Evolutionary conservation across 1,140 invertebrate species (phyloP).

Genomic region (Ooceraea biroi): DNA sequence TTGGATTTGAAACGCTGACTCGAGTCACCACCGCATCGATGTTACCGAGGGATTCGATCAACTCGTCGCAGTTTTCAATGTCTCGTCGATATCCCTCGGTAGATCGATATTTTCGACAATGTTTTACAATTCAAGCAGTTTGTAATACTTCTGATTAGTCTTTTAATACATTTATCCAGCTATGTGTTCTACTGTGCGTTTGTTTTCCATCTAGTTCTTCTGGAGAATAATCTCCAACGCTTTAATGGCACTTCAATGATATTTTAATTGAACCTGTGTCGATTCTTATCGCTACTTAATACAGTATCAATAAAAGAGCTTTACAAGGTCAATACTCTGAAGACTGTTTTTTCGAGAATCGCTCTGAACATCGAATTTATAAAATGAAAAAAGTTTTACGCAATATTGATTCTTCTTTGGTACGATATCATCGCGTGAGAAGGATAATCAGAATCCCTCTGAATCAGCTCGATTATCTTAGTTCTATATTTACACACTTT

Average conservation of each 20-base stretch:
- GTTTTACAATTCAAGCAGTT: too few species aligned
- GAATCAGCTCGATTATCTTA: slow-evolving; percentile 46
- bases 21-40: slow-evolving; percentile 54
- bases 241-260: slow-evolving; percentile 3
- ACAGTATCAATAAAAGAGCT: background rate
- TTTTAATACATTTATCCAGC: slow-evolving; percentile 19
- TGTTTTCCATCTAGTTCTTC: slow-evolving; percentile 8
- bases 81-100: background rate
- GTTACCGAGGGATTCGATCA: slow-evolving; percentile 46
- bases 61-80: slow-evolving; percentile 48
- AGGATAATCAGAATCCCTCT: slow-evolving; percentile 38
- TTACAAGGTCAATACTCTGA: background rate
- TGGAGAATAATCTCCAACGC: slow-evolving; percentile 21
- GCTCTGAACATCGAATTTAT: background rate
- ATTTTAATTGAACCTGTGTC: background rate
- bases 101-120: slow-evolving; percentile 1
- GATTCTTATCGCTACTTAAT: slow-evolving; percentile 11
- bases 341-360: background rate
- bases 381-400: slow-evolving; percentile 8
- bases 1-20: slow-evolving; percentile 63
- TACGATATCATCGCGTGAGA: slow-evolving; percentile 19
- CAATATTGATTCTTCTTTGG: slow-evolving; percentile 51
- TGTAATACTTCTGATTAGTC: slow-evolving; percentile 18
- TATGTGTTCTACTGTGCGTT: slow-evolving; percentile 31
- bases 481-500: slow-evolving; percentile 54